Conservation (phyloP, 2,113 vertebrate species). For the Panthera tigris region DNA sequence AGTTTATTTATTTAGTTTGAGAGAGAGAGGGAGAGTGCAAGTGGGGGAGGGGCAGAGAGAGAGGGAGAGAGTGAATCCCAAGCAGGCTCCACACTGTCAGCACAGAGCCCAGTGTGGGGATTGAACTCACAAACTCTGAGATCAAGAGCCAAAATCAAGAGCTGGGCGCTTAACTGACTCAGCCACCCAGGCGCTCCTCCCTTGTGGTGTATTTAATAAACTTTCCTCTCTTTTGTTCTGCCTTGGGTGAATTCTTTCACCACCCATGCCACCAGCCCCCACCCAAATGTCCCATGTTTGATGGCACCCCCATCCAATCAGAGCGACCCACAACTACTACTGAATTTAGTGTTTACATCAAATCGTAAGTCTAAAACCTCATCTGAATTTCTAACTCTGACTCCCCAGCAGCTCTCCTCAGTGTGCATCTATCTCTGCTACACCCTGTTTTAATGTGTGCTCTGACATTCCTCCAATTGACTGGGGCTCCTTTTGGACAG, state of each 20-base stretch:
- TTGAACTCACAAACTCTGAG: too few relatives aligned
- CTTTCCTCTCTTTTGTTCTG: neutral
- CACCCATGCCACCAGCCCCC: neutral
- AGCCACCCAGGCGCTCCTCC: neutral
- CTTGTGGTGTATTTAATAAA: neutral
- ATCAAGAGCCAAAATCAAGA: too few relatives aligned
- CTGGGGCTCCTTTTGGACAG: neutral
- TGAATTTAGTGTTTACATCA: neutral
- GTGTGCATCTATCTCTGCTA: neutral
- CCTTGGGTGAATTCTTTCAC: neutral
- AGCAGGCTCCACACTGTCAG: too few relatives aligned
- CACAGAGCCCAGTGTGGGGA: too few relatives aligned
- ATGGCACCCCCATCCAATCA: neutral
- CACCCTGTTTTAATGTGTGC: rapidly evolving
- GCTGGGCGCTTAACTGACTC: too few relatives aligned
- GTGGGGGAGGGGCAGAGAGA: too few relatives aligned
- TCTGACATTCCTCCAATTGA: neutral
- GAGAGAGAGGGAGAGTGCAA: too few relatives aligned
- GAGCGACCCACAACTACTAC: neutral
- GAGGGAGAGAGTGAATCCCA: too few relatives aligned
- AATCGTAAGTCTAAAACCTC: neutral
- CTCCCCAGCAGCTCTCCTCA: neutral
- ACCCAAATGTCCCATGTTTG: neutral
- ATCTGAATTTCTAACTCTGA: neutral
- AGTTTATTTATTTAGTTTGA: too few relatives aligned